These are phyloP conservation scores for Willisornis vidua DNA, from an alignment of 2,113 vertebrate genomes.

Conservation along the genomic window DNA sequence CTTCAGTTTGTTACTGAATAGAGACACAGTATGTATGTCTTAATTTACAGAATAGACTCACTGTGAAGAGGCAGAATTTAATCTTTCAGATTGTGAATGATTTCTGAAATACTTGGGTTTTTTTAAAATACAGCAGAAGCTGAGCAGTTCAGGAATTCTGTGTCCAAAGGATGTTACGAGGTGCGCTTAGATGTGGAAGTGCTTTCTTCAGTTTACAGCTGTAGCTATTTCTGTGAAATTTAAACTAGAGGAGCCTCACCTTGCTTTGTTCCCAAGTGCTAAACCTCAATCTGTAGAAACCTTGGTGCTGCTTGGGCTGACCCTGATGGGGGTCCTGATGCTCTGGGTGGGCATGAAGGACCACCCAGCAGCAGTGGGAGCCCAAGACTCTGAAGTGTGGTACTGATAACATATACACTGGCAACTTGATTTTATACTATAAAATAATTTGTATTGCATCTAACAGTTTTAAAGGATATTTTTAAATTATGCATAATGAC, in stretches of 20 bases:
- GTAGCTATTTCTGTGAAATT: background rate
- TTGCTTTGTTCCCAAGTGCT: background rate
- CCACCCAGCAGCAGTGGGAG: background rate
- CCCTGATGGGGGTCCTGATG: background rate
- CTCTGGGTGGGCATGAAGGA: background rate
- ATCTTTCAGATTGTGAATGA: background rate
- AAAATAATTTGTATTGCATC: constrained; percentile 83
- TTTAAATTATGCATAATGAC: constrained; percentile 84
- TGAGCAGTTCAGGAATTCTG: background rate
- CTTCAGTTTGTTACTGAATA: background rate
- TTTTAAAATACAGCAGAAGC: background rate
- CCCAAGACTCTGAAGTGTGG: constrained; percentile 62
- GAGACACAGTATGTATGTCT: background rate
- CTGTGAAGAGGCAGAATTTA: background rate
- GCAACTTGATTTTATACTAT: constrained; percentile 85
- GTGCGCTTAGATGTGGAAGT: background rate
- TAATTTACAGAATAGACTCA: background rate
- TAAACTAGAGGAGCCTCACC: background rate
- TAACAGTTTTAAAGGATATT: constrained; percentile 74
- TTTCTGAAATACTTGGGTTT: background rate
- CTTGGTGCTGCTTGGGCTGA: constrained; percentile 5
- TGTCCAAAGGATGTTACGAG: background rate
- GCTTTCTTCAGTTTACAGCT: background rate
- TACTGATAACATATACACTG: constrained; percentile 91
- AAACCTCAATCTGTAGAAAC: background rate